These are phyloP conservation scores for Cyphomyrmex costatus DNA, from an alignment of 1,140 invertebrate genomes.

Conservation along the genomic window DNA sequence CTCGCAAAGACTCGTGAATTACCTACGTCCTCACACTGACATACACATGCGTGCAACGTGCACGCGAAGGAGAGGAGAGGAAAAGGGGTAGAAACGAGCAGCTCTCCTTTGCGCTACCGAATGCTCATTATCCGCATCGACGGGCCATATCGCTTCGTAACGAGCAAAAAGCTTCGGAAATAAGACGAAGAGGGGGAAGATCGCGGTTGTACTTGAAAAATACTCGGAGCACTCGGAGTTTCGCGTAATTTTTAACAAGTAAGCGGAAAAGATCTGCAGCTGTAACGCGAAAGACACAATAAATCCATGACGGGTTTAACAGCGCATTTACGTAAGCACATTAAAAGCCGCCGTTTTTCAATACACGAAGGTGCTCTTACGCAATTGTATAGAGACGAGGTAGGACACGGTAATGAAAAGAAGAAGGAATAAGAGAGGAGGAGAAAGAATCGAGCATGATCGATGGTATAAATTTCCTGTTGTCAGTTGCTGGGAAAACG, in stretches of 20 bases:
- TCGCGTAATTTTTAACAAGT: neutral
- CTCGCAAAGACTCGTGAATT: constrained; percentile 55
- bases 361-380: neutral
- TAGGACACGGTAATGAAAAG: constrained; percentile 24
- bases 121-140: constrained; percentile 61
- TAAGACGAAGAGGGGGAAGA: constrained; percentile 54
- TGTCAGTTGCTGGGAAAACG: constrained; percentile 48
- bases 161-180: constrained; percentile 65
- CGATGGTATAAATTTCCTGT: constrained; percentile 61
- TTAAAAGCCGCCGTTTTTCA: constrained; percentile 5
- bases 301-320: constrained; percentile 15
- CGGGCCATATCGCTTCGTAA: constrained; percentile 66
- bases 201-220: constrained; percentile 12
- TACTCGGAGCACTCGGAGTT: neutral
- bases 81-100: constrained; percentile 38
- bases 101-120: constrained; percentile 60
- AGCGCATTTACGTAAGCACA: constrained; percentile 15
- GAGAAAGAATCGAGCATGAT: constrained; percentile 37
- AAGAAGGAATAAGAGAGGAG: neutral
- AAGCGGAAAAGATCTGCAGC: neutral
- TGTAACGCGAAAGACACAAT: neutral
- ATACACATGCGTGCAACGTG: too few species aligned
- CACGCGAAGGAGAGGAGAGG: neutral
- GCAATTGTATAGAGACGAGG: constrained; percentile 2
- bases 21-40: constrained; percentile 26